Conservation (phyloP, 2,797 vertebrate species). For the Tapera naevia region DNA sequence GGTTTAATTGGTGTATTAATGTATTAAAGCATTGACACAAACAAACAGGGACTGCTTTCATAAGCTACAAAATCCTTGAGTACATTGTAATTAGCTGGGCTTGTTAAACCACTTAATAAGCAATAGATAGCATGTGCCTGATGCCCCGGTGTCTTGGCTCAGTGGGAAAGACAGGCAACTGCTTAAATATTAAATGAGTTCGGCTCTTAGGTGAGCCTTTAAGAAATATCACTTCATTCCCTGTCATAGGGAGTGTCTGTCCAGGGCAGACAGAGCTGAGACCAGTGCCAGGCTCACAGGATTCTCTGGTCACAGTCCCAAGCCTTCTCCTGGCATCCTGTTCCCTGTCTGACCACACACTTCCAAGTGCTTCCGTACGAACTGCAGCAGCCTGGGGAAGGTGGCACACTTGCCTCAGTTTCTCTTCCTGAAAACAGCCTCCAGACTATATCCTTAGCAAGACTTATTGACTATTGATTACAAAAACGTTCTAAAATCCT, state of each 20-base stretch:
- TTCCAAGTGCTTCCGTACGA: background rate
- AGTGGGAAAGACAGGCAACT: background rate
- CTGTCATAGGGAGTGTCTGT: background rate
- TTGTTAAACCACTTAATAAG: slow-evolving; percentile 49
- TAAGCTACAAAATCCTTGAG: slow-evolving; percentile 48
- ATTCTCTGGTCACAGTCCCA: background rate
- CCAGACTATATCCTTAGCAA: background rate
- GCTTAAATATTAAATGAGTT: background rate
- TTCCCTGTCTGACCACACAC: background rate
- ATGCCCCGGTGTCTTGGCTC: background rate
- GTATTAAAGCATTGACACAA: slow-evolving; percentile 46
- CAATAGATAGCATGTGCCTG: background rate
- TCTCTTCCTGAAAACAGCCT: background rate
- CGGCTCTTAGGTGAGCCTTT: background rate
- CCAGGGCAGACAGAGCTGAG: background rate
- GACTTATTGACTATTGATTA: background rate
- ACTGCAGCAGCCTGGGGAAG: background rate
- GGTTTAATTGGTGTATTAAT: slow-evolving; percentile 41
- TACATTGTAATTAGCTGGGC: slow-evolving; percentile 25
- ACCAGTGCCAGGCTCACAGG: background rate
- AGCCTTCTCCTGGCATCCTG: background rate
- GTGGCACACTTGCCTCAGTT: background rate
- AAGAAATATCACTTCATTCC: background rate
- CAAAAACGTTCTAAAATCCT: background rate
- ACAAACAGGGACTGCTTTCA: slow-evolving; percentile 43